These are phyloP conservation scores for Peromyscus maniculatus DNA, from an alignment of 2,113 vertebrate species.

Conservation along the genomic window DNA sequence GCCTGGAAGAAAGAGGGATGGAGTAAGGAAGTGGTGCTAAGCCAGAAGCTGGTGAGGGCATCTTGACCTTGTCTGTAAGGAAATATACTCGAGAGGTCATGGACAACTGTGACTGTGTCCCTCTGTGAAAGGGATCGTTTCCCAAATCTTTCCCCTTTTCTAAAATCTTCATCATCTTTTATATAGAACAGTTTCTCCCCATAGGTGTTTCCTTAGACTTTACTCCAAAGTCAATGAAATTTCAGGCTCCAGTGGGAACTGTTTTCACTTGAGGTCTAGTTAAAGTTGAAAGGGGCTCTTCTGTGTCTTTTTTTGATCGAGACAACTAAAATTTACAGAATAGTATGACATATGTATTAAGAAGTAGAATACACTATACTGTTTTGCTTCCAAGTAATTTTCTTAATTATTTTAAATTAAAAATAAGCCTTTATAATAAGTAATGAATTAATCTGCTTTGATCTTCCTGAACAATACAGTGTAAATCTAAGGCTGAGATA, in stretches of 20 bases:
- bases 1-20: too few species aligned
- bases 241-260: background rate
- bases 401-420: background rate
- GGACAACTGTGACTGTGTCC: too few species aligned
- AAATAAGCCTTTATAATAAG: background rate
- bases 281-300: background rate
- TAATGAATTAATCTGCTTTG: background rate
- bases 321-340: background rate
- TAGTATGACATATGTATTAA: background rate
- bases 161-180: background rate
- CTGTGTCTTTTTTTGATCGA: background rate
- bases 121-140: background rate
- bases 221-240: too few species aligned
- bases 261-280: background rate
- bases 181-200: background rate
- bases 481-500: background rate
- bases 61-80: too few species aligned
- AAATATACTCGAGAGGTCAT: too few species aligned
- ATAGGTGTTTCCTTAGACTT: background rate
- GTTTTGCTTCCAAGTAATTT: background rate
- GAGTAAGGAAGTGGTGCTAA: too few species aligned
- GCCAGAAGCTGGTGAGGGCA: too few species aligned
- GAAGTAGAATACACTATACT: background rate
- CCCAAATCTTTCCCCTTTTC: too few species aligned
- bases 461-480: background rate